Percentiles rank a stretch among this genome's conserved stretches.
Evolutionary conservation across 2,888 invertebrate genomes (phyloP).

Genomic region (Bruchidius siliquastri): DNA sequence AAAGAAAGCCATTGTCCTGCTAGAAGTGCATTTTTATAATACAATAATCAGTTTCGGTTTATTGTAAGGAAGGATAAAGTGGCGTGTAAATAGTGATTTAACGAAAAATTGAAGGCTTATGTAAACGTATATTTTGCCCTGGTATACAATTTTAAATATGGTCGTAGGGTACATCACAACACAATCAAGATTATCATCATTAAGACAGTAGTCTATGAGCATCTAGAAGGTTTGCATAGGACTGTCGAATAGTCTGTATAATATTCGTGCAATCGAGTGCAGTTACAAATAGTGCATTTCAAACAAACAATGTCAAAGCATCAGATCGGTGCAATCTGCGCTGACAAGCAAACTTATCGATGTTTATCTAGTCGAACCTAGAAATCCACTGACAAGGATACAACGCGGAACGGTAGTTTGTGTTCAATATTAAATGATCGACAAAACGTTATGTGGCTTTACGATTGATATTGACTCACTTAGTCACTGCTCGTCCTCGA

Average conservation of each 20-base stretch:
- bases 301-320: neutral
- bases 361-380: neutral
- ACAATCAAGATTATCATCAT: too few relatives aligned
- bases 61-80: too few relatives aligned
- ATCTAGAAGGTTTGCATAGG: neutral
- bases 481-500: too few relatives aligned
- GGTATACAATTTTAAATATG: too few relatives aligned
- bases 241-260: neutral
- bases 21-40: too few relatives aligned
- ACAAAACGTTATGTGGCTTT: neutral
- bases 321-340: neutral
- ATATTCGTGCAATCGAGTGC: neutral
- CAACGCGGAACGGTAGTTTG: neutral
- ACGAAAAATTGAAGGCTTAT: too few relatives aligned
- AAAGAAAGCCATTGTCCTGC: too few relatives aligned
- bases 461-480: neutral
- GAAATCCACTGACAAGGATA: neutral
- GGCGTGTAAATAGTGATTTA: too few relatives aligned
- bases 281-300: neutral
- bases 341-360: neutral
- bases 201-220: too few relatives aligned
- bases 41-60: too few relatives aligned
- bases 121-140: too few relatives aligned
- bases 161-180: too few relatives aligned
- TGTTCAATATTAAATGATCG: neutral